Base-by-base conservation (phyloP, 2,113 vertebrate genomes). In the Phodopus roborovskii region DNA sequence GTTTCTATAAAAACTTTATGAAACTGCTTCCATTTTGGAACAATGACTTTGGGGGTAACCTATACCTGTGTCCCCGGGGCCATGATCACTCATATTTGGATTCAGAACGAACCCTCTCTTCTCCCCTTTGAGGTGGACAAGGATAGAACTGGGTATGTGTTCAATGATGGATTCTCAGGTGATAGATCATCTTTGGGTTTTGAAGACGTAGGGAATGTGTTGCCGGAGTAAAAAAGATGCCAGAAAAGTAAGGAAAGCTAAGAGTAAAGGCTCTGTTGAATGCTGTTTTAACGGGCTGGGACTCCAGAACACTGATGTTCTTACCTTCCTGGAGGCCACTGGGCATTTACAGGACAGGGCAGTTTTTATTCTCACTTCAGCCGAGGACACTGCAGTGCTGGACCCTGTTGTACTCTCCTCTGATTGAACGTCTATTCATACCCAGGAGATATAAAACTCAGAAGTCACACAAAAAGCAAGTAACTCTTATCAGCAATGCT, bases 291-390 rank as follows among this genome's bases (percentile, higher is more conserved):
- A 45, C 16, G 11, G 13, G 7, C 0, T 78, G 17, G 77, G 30
- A 92, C 77, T 82, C 53, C 82, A 13, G 8, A 83, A 88, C 45
- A 88, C 2, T 30, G 64, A 70, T 75, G 45, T 39, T 73, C 30
- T 64, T 83, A 19, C 45, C 92, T 30, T 95, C 28, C 75, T 78
- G 50, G 70, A 92, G 62, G 60, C 4, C 11, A 85, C 1, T 22
- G 42, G 83, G 42, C 36, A 45, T 85, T 64, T 68, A 48, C 11
- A 85, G 26, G 30, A 13, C 28, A 48, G 26, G 73, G 73, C 45
- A 45, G n/a, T 78, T 95, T 84, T 92, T 30, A 60, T 39, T 94
- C 71, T 62, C 28, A 89, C 64, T 96, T 92, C 88, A 42, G 68
- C 85, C 91, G 13, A 60, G 56, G 79, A 39, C 7, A 56, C 53